Base-by-base conservation (phyloP, 2,113 vertebrate species). In the Eublepharis macularius region DNA sequence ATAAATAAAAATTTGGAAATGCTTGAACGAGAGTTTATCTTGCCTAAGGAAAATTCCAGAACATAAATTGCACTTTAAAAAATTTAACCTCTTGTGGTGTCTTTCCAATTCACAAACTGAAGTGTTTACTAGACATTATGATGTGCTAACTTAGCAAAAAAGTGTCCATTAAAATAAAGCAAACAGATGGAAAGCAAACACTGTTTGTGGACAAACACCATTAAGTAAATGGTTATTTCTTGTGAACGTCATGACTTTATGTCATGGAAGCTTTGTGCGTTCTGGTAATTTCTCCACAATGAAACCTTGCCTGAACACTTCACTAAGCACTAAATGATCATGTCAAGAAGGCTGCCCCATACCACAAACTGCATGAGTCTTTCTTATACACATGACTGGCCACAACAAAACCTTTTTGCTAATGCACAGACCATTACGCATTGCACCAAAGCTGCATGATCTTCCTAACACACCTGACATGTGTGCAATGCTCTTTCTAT, bases 391-490 rank as follows among this genome's bases (percentile, higher is more conserved):
- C 26, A 75, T 10, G 66, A 57, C 32, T 57, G 63, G 36, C 12
- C 7, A 36, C 10, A 68, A 4, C 17, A 57, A 54, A 57, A 47
- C n/a, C 45, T 76, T 88, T 36, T 39, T 29, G 75, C 26, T 86
- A 75, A 68, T 26, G 36, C 47, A 70, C 11, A 82, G 70, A 36
- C 24, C 70, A 36, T 73, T 5, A 5, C 1, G 34, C 41, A 54
- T 14, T 39, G 34, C 7, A 63, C 78, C 10, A 0, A 14, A 82
- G 84, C 16, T 36, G 34, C 26, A 82, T 68, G 14, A 74, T 36
- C 89, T 83, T 57, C 69, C 51, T 76, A 75, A 88, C 68, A 39
- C n/a, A 81, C 26, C 9, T 60, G 32, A 68, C 34, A 34, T 73
- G 34, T 49, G 6, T 76, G 43, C 41, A 83, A 66, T 1, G 0